phyloP scores from a whole-genome alignment of 1,140 invertebrate species.

The Charaxes varanes region DNA sequence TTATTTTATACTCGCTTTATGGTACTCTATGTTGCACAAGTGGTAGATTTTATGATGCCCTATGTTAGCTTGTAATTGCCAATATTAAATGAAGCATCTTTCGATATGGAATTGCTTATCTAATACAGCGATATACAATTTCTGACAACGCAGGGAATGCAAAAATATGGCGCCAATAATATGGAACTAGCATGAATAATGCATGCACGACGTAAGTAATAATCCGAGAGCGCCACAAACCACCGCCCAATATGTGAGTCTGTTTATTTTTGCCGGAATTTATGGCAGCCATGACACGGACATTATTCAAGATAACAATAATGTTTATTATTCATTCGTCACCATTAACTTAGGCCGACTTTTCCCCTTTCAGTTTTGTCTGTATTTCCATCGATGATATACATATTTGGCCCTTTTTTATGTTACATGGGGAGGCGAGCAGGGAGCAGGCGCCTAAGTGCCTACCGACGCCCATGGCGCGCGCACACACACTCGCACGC shows the following conservation, averaged over 20 bases:
- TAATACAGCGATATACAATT: slow-evolving; percentile 1
- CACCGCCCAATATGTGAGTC: slow-evolving; percentile 37
- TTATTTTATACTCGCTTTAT: no score
- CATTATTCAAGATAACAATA: slow-evolving; percentile 33
- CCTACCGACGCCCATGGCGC: no score
- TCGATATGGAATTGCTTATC: no score
- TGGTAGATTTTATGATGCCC: no score
- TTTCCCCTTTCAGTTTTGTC: no score
- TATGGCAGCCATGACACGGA: slow-evolving; percentile 29
- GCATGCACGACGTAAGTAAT: slow-evolving; percentile 44
- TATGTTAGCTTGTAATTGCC: no score
- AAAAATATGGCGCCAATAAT: slow-evolving; percentile 14
- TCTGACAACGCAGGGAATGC: background rate
- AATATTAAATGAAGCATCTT: no score
- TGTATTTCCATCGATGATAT: no score
- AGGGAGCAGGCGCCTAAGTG: no score
- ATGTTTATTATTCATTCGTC: slow-evolving; percentile 30
- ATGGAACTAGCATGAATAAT: slow-evolving; percentile 51
- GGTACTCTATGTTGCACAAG: no score
- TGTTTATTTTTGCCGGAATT: slow-evolving; percentile 24
- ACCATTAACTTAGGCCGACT: slow-evolving; percentile 16
- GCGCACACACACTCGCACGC: no score
- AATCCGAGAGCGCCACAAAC: slow-evolving; percentile 43
- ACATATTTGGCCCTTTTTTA: slow-evolving; percentile 6
- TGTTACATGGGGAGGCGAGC: no score